These are phyloP conservation scores for Drosophila simulans DNA, from an alignment of 1,140 invertebrate species.

Conservation along the genomic window DNA sequence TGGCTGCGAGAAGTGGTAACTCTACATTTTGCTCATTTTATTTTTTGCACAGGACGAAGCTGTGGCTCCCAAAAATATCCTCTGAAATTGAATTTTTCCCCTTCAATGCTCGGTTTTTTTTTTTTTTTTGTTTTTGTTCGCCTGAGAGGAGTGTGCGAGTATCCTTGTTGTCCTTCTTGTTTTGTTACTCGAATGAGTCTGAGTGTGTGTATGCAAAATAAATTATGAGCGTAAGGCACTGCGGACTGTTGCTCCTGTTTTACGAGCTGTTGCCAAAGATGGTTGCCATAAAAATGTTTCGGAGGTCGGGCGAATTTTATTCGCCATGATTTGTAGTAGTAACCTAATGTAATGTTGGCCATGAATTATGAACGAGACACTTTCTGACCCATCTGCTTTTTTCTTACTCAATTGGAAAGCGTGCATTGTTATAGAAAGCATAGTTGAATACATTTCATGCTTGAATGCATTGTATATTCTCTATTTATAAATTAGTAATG, in stretches of 20 bases:
- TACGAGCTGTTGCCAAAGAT: constrained; percentile 53
- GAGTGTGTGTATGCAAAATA: constrained; percentile 49
- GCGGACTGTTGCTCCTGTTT: constrained; percentile 39
- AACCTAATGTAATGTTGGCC: constrained; percentile 23
- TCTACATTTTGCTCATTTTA: constrained; percentile 20
- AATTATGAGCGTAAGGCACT: constrained; percentile 48
- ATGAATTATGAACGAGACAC: constrained; percentile 42
- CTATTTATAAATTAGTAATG: background rate
- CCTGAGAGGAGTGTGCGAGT: background rate
- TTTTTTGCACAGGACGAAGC: constrained; percentile 7
- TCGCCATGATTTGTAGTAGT: constrained; percentile 49
- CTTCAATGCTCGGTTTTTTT: constrained; percentile 13
- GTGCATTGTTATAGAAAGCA: constrained; percentile 7
- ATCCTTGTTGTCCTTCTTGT: constrained; percentile 12
- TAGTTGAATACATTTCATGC: constrained; percentile 10
- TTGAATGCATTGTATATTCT: background rate
- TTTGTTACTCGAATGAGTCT: constrained; percentile 27
- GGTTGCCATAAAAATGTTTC: constrained; percentile 43
- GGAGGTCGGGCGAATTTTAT: constrained; percentile 18
- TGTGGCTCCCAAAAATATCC: constrained; percentile 9
- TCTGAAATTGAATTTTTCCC: constrained; percentile 42
- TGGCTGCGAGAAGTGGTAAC: background rate
- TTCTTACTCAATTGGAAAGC: constrained; percentile 19
- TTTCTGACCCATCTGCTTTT: constrained; percentile 19
- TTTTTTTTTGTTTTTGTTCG: constrained; percentile 7